A percentile compares a stretch with the other conserved stretches of the same genome.
Conservation (phyloP, 2,797 vertebrate genomes). For the Lycodopsis pacificus region DNA sequence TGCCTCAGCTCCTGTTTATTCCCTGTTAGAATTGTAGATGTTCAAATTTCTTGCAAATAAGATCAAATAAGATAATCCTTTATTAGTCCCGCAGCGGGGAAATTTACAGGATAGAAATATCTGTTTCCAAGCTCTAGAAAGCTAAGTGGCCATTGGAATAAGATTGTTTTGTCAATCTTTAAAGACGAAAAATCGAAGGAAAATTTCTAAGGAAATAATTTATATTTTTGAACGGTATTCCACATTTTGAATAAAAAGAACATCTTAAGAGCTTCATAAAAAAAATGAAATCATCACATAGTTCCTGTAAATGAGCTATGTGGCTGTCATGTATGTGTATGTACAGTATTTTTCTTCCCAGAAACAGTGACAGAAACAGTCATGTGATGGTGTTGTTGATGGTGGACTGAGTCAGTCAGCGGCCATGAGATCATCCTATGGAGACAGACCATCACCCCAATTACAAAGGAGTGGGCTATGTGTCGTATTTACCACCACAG, state of each 20-base stretch:
- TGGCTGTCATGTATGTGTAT: slow-evolving; percentile 5
- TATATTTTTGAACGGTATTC: background rate
- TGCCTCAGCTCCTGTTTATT: background rate
- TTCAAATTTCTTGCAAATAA: background rate
- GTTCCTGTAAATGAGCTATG: slow-evolving; percentile 44
- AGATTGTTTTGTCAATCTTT: background rate
- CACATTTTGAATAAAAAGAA: background rate
- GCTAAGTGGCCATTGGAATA: background rate
- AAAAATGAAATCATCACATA: slow-evolving; percentile 10
- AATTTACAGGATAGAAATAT: no score
- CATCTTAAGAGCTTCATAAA: background rate
- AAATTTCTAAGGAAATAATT: background rate
- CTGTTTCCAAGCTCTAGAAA: background rate
- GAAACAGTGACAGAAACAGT: slow-evolving; percentile 47
- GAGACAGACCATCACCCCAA: slow-evolving; percentile 24
- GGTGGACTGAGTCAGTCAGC: slow-evolving; percentile 54
- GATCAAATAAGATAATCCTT: no score
- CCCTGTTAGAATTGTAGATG: background rate
- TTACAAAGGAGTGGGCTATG: slow-evolving; percentile 58
- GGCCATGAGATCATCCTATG: slow-evolving; percentile 65
- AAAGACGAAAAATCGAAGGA: background rate
- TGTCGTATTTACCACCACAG: slow-evolving; percentile 52
- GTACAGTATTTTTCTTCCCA: slow-evolving; percentile 36
- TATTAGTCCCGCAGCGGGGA: no score
- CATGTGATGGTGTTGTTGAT: slow-evolving; percentile 49